Evolutionary conservation across 2,113 vertebrate species (phyloP).

Genomic region (Eonycteris spelaea): DNA sequence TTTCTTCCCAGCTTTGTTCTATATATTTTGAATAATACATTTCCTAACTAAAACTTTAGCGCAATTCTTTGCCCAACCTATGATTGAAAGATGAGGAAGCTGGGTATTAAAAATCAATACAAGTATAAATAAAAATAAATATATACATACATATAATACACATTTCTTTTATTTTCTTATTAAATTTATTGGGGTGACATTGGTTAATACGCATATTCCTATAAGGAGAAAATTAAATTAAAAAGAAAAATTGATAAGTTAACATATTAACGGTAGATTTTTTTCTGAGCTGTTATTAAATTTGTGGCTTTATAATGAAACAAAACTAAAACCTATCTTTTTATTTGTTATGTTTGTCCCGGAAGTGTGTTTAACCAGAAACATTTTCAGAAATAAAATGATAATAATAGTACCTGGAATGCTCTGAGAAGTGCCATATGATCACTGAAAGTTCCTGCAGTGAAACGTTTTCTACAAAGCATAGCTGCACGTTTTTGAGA

Average conservation of each 20-base stretch:
- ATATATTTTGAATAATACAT: not conserved
- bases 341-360: not conserved
- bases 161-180: not conserved
- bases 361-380: not conserved
- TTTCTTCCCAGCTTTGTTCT: conserved; percentile 3
- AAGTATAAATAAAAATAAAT: not conserved
- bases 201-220: not conserved
- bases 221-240: not conserved
- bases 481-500: conserved; percentile 92
- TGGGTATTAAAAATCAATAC: not conserved
- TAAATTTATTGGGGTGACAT: no score
- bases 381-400: conserved; percentile 18
- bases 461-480: conserved; percentile 89
- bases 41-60: conserved; percentile 41
- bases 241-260: not conserved
- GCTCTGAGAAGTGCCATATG: conserved; percentile 96
- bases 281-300: conserved; percentile 31
- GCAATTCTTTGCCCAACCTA: not conserved
- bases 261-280: conserved; percentile 39
- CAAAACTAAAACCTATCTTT: conserved; percentile 41
- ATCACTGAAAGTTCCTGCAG: conserved; percentile 93
- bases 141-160: not conserved
- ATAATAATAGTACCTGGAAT: conserved; percentile 89
- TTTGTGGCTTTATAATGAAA: conserved; percentile 18
- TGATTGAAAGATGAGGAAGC: not conserved